These are phyloP conservation scores for Mormoops blainvillei DNA, from an alignment of 2,113 vertebrate species.

Conservation along the genomic window DNA sequence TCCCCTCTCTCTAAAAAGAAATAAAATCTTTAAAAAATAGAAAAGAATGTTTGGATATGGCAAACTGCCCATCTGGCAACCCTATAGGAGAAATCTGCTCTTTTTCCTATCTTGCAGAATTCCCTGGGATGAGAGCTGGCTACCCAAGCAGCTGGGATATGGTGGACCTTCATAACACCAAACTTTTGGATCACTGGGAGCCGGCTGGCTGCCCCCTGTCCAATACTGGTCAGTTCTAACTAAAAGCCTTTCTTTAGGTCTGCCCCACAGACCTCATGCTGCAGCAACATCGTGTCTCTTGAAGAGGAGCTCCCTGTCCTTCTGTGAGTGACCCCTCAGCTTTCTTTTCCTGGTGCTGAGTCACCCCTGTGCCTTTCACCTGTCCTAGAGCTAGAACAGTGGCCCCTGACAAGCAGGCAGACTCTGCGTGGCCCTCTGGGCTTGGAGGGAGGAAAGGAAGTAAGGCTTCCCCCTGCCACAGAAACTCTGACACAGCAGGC, in stretches of 20 bases:
- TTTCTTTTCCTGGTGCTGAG: slow-evolving; percentile 26
- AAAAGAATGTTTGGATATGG: neutral
- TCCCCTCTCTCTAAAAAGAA: too few species aligned
- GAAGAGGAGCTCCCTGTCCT: slow-evolving; percentile 5
- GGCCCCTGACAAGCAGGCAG: slow-evolving; percentile 8
- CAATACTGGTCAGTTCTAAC: neutral
- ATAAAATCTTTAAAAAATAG: too few species aligned
- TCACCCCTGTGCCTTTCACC: slow-evolving; percentile 38
- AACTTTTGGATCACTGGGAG: neutral
- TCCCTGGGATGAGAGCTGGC: neutral
- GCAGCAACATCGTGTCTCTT: neutral
- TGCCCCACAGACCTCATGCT: slow-evolving; percentile 28
- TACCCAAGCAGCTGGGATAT: neutral
- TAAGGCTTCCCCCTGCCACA: neutral
- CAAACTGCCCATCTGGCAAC: neutral
- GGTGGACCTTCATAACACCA: neutral
- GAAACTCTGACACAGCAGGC: slow-evolving; percentile 71
- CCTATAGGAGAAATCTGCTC: neutral
- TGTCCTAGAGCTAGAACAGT: slow-evolving; percentile 30
- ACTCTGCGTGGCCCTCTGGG: neutral
- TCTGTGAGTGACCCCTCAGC: neutral
- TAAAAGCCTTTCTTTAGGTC: slow-evolving; percentile 31
- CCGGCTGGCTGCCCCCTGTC: neutral
- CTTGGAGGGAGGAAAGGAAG: slow-evolving; percentile 26
- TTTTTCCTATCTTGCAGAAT: neutral